Percentiles rank a stretch among this genome's conserved stretches.
These are phyloP conservation scores for Gnathonemus longibarbis DNA, from an alignment of 2,113 vertebrate genomes.

Conservation along the genomic window DNA sequence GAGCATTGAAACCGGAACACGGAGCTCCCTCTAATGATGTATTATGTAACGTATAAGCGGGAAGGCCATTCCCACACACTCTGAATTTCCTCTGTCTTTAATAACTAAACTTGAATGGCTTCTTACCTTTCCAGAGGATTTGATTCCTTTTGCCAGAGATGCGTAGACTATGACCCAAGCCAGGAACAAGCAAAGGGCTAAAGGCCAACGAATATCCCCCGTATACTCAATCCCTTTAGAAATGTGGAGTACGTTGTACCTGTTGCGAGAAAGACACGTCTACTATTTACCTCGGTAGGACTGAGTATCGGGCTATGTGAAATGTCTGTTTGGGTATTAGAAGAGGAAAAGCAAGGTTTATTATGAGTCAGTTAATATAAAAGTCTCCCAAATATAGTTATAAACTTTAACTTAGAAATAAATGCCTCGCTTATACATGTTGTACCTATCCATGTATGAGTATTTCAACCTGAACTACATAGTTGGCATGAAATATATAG, in stretches of 20 bases:
- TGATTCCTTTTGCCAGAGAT: constrained; percentile 96
- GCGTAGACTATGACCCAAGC: constrained; percentile 94
- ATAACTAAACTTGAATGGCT: not conserved
- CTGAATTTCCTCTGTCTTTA: no score
- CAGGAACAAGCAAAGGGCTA: constrained; percentile 80
- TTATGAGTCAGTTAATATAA: not conserved
- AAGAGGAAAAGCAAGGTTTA: not conserved
- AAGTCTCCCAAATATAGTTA: not conserved
- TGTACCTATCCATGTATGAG: not conserved
- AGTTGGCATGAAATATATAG: not conserved
- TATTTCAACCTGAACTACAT: not conserved
- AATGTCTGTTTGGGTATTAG: not conserved
- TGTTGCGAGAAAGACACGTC: constrained; percentile 39
- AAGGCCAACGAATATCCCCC: constrained; percentile 88
- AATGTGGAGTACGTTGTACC: constrained; percentile 96
- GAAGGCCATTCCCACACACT: not conserved
- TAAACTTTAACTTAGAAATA: not conserved
- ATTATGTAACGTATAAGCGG: not conserved
- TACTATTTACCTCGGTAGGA: not conserved
- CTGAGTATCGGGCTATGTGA: not conserved
- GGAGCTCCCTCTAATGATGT: not conserved
- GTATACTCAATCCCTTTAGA: constrained; percentile 94
- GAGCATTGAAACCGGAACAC: not conserved
- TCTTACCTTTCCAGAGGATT: constrained; percentile 95
- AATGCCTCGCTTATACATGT: not conserved